Percentiles rank a stretch among this genome's conserved stretches.
These are phyloP conservation scores for Synergus itoensis DNA, from an alignment of 2,888 invertebrate genomes.

Conservation along the genomic window DNA sequence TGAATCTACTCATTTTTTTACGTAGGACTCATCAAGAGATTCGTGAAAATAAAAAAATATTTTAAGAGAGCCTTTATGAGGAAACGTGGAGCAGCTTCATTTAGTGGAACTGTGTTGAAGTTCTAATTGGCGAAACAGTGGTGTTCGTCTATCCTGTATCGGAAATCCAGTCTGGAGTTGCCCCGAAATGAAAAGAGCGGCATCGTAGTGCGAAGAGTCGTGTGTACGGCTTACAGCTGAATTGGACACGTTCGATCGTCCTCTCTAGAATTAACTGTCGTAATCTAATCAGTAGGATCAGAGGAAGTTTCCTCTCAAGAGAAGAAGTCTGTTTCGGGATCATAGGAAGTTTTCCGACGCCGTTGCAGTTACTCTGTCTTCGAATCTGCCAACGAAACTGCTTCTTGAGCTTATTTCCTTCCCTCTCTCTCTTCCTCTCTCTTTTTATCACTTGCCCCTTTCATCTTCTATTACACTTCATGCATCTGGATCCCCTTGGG, in stretches of 20 bases:
- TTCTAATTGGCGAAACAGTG: conserved; percentile 42
- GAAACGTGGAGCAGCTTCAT: conserved; percentile 25
- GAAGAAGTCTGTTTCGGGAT: conserved; percentile 50
- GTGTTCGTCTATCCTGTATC: conserved; percentile 27
- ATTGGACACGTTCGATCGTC: conserved; percentile 46
- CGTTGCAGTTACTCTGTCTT: conserved; percentile 40
- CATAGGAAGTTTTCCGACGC: conserved; percentile 56
- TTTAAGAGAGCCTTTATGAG: conserved; percentile 4
- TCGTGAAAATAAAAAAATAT: conserved; percentile 1
- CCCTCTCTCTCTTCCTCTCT: conserved; percentile 37
- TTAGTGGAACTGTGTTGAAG: conserved; percentile 35
- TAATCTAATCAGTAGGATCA: conserved; percentile 66
- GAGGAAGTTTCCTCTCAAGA: conserved; percentile 56
- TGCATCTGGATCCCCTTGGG: conserved; percentile 5
- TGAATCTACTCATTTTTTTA: background rate
- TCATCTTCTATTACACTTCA: conserved; percentile 32
- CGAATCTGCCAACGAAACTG: conserved; percentile 39
- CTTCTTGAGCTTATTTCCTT: conserved; percentile 32
- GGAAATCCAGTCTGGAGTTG: conserved; percentile 33
- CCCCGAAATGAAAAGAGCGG: conserved; percentile 39
- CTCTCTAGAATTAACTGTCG: conserved; percentile 61
- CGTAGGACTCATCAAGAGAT: background rate
- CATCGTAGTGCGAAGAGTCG: conserved; percentile 29
- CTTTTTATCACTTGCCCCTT: conserved; percentile 32
- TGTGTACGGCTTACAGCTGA: conserved; percentile 38